Conservation (phyloP, 2,888 invertebrate species). For the Plebejus argus region DNA sequence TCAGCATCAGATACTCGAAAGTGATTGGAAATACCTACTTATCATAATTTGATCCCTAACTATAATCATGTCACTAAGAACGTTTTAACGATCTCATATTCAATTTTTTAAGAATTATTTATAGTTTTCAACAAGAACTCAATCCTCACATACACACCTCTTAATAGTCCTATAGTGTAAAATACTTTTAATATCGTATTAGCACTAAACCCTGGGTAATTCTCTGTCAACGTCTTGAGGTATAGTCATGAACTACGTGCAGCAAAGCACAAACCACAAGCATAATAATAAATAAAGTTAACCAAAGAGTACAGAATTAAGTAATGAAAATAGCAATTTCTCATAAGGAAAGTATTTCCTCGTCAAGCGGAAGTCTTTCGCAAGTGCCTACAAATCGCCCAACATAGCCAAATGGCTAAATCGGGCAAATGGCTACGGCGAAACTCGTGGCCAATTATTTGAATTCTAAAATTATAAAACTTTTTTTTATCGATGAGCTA, state of each 20-base stretch:
- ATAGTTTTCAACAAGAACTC: too few relatives aligned
- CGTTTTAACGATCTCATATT: background rate
- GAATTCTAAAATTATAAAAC: background rate
- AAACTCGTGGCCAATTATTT: slow-evolving; percentile 57
- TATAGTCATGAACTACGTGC: too few relatives aligned
- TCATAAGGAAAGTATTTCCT: slow-evolving; percentile 58
- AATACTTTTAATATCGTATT: too few relatives aligned
- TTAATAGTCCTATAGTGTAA: too few relatives aligned
- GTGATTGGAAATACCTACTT: background rate
- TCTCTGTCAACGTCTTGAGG: too few relatives aligned
- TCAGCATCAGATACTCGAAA: background rate
- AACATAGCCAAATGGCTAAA: background rate
- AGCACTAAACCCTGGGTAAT: too few relatives aligned
- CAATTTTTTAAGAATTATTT: too few relatives aligned
- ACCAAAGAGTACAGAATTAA: slow-evolving; percentile 52
- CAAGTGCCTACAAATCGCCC: slow-evolving; percentile 47
- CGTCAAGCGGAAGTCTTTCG: slow-evolving; percentile 62
- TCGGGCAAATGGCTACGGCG: background rate
- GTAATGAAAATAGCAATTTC: slow-evolving; percentile 61
- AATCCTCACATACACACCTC: too few relatives aligned
- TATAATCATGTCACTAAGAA: background rate
- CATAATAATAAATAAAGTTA: slow-evolving; percentile 23
- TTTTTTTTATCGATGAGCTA: background rate
- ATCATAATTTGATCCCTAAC: background rate
- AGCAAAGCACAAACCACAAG: background rate